Evolutionary conservation across 2,113 vertebrate species (phyloP), one percentile per base, ranked within the genome.

Genomic region (Megalops atlanticus): DNA sequence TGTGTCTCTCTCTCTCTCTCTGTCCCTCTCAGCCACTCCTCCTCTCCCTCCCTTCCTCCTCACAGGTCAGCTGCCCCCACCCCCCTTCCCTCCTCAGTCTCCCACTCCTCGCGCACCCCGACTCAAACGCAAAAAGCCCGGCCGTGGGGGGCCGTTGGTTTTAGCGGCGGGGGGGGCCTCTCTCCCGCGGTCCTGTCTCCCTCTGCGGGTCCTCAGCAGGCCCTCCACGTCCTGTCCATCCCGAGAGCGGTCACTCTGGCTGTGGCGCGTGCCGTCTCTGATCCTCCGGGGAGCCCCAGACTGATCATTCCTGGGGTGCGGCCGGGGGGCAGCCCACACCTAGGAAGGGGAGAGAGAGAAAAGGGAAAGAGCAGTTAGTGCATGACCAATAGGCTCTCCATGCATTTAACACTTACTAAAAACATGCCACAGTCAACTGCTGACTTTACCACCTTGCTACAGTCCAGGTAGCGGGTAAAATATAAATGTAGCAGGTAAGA

Each of bases 241-340:
- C 39, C 39, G 41, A 31, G 11, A 38, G 58, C 18, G 24, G 41
- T 70, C 74, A 10, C 18, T 18, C 6, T 4, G 27, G 74, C 80
- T 41, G 49, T 4, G 69, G 75, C 81, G 36, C 82, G 76, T 77
- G 52, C 47, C 40, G 64, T 75, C 24, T 77, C 70, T 81, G 90
- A 90, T 87, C 43, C 86, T 86, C 74, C 77, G 73, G 47, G 82
- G 85, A 77, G 82, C 69, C 72, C 76, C 58, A 21, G 78, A 36
- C 77, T 68, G 76, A 76, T 86, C 89, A 90, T 87, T 43, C 78
- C 73, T 79, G 78, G 40, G 83, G 54, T 21, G 40, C 35, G 40
- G 40, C 5, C 18, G 45, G 35, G 73, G 31, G 64, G 27, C 16
- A 18, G 41, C 21, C 38, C 74, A 69, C 64, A 52, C 84, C 84